Evolutionary conservation across 2,888 invertebrate genomes (phyloP), one percentile per base, ranked within the genome.

Genomic region (Argynnis bischoffii): DNA sequence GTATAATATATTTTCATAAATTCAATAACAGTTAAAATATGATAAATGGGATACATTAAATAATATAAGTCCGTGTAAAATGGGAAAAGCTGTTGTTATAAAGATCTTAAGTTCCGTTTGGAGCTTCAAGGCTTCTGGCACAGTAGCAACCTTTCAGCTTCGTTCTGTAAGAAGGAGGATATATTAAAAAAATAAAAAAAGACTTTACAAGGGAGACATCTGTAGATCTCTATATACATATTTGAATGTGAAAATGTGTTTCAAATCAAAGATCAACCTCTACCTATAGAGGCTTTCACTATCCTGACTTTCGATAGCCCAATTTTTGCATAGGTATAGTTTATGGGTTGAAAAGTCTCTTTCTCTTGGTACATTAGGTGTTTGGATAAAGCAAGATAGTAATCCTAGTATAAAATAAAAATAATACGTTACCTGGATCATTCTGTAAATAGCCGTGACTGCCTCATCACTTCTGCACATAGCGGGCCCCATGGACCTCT

Each of bases 91-190:
- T 68, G 56, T 53, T 35, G 69, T n/a, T 59, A 26, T 47, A 11
- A 46, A 26, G 8, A 50, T 51, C 61, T 55, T 57, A 64, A 53
- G 48, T 48, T 41, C 48, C 63, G 3, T 15, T 55, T n/a, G 53
- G 18, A 59, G 41, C 50, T 79, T 89, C 78, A 90, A 61, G 86
- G 77, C 66, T 90, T 91, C 74, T 90, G 91, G 69, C 92, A 93
- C 13, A 90, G 79, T 15, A 93, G 78, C n/a, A 92, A 78, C 78
- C 85, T 85, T 69, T 91, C 90, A 6, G 92, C 92, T 80, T 92
- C 92, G 66, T 84, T 87, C 92, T 93, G 88, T 55, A 87, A 88
- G 71, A 73, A 66, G 72, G 67, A 69, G 65, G 59, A 41, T 18
- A 35, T 47, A 41, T 16, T 51, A 16, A 48, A 21, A 35, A 15